These are phyloP conservation scores for Labeo rohita DNA, from an alignment of 2,113 vertebrate genomes.

Conservation along the genomic window DNA sequence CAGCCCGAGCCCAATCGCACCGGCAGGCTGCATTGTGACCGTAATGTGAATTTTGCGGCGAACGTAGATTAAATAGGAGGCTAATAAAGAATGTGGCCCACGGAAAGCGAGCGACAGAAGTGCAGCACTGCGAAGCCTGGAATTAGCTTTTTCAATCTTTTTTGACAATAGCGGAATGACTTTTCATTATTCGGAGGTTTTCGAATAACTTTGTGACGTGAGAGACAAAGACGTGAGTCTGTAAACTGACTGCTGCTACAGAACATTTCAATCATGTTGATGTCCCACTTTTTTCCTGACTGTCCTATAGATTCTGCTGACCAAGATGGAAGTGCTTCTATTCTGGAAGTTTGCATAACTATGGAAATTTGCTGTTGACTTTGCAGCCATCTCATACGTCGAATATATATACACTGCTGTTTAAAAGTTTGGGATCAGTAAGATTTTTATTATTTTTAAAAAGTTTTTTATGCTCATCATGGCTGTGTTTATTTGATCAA, in stretches of 20 bases:
- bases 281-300: neutral
- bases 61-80: conserved; percentile 28
- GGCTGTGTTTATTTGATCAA: too few species aligned
- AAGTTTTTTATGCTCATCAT: too few species aligned
- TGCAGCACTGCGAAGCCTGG: conserved; percentile 11
- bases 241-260: neutral
- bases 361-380: neutral
- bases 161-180: conserved; percentile 1
- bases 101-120: neutral
- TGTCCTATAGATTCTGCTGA: neutral
- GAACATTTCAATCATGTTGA: neutral
- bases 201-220: neutral
- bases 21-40: conserved; percentile 31
- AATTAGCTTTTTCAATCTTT: conserved; percentile 21
- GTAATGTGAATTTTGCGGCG: conserved; percentile 24
- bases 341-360: neutral
- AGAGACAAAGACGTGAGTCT: conserved; percentile 33
- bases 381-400: neutral
- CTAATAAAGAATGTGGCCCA: conserved; percentile 26
- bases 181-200: conserved; percentile 12
- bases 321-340: neutral
- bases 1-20: conserved; percentile 8
- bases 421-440: too few species aligned
- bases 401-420: neutral
- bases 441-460: too few species aligned